These are phyloP conservation scores for Parasteatoda lunata DNA, from an alignment of 2,888 invertebrate genomes.

Conservation along the genomic window DNA sequence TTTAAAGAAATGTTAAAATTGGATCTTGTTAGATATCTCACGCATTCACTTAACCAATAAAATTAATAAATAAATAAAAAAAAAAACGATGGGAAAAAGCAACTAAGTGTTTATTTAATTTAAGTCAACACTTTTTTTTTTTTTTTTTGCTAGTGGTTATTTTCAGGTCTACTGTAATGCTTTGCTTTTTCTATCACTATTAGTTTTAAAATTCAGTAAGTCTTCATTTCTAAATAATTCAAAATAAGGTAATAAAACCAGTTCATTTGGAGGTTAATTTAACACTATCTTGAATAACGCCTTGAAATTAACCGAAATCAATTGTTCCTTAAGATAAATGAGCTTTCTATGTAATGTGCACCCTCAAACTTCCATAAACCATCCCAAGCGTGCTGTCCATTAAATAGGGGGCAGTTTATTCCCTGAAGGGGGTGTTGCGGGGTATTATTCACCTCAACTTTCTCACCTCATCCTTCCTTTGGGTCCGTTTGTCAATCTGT, in stretches of 20 bases:
- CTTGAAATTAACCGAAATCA: background rate
- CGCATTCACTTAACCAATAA: no score
- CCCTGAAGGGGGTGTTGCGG: conserved; percentile 6
- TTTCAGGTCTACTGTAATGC: no score
- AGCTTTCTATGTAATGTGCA: background rate
- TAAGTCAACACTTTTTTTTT: no score
- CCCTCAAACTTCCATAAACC: conserved; percentile 3
- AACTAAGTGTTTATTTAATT: no score
- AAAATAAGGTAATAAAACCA: background rate
- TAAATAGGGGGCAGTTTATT: background rate
- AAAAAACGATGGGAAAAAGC: no score
- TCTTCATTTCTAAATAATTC: no score
- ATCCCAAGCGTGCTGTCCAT: conserved; percentile 3
- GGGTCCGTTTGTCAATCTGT: conserved; percentile 60
- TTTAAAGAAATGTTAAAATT: no score
- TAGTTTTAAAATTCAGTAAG: no score
- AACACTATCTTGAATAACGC: background rate
- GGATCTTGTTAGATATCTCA: no score
- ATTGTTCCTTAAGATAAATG: conserved; percentile 3
- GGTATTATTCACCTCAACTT: background rate
- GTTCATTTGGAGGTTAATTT: background rate
- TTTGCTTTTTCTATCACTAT: no score
- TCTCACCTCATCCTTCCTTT: conserved; percentile 14
- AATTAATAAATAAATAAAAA: no score
- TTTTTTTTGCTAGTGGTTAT: no score